Base-by-base conservation (phyloP, 2,888 invertebrate genomes). In the Drosophila greeni region DNA sequence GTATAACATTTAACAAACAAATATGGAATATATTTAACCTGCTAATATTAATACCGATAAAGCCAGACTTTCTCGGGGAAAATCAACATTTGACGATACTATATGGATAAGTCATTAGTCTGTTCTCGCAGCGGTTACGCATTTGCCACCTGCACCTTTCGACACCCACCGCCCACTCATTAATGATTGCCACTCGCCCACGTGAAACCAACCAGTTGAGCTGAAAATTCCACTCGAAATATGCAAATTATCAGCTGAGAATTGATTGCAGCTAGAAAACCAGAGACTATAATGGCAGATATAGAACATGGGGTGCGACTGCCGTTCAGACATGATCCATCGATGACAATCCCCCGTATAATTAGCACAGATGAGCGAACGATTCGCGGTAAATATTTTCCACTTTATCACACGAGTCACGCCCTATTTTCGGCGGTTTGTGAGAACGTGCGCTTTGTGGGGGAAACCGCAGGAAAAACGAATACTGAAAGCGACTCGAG, bases 341-440 rank as follows among this genome's bases (percentile, higher is more conserved):
- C 62, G 43, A 62, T 62, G 59, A 60, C 57, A 58, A 61, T 52
- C 58, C 74, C 60, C 68, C 57, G 82, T 79, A 78, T 75, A 82
- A 82, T 84, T 84, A 79, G 79, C 79, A 49, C 68, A 73, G 55
- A 80, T 77, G 75, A 81, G 68, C 67, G 68, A 82, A 68, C 43
- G 43, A 39, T 58, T 65, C 67, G 59, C 66, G 31, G 52, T 40
- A 52, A 55, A 62, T 61, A 65, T 56, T 56, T 65, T 64, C 66
- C 58, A 66, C 58, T 52, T 51, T 51, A 67, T 71, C 23, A 24
- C 37, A 18, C 34, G 51, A 59, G 60, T 67, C 67, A 67, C 67
- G 67, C 60, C 67, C 52, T 69, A 67, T 67, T 67, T 67, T 60
- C 54, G 65, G 65, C 42, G 31, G 29, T 31, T 45, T 29, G 18